Base-by-base conservation (phyloP, 1,140 invertebrate genomes). In the Eubasilissa regina region DNA sequence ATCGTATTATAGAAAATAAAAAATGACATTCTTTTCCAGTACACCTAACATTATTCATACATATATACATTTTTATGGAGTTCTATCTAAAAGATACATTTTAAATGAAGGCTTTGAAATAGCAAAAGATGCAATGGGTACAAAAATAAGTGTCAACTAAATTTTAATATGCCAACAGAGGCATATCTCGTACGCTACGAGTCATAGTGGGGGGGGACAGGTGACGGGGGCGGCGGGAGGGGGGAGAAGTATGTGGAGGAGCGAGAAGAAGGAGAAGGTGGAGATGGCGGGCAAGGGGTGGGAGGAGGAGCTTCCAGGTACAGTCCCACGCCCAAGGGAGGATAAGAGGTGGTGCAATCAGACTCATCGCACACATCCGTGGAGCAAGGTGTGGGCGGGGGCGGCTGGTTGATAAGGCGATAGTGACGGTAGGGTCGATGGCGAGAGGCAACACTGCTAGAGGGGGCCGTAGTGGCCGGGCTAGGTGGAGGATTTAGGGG, bases 331-430 rank as follows among this genome's bases (percentile, higher is more conserved):
- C 79, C 74, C 17, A 82, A 68, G 0, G 51, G 70, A 13, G 94
- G 94, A 86, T 93, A 94, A 35, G 86, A 83, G 4, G 81, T 77
- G 45, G 77, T 87, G 58, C 91, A 93, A 84, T 97, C 95, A 3
- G 94, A 95, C 83, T 97, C 96, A 84, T 97, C 95, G 86, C 95
- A 97, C 11, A 97, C 95, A 86, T 98, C 97, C 3, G 97, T 98
- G 82, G 95, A 96, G 86, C 96, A 98, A 0, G 97, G 97, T 8
- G 97, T 98, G 4, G 97, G 97, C 0, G 96, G 97, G 15, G 97
- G 97, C 1, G 96, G 96, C 82, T 95, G 93, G 89, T 96, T 95
- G 43, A 93, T 93, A 17, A 91, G 92, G 80, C 94, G 92, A 86
- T 96, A 95, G 84, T 94, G 93, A 21, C 94, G 90, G 86, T 95